phyloP scores from a whole-genome alignment of 2,888 invertebrate genomes.

The Acrobasis repandana region DNA sequence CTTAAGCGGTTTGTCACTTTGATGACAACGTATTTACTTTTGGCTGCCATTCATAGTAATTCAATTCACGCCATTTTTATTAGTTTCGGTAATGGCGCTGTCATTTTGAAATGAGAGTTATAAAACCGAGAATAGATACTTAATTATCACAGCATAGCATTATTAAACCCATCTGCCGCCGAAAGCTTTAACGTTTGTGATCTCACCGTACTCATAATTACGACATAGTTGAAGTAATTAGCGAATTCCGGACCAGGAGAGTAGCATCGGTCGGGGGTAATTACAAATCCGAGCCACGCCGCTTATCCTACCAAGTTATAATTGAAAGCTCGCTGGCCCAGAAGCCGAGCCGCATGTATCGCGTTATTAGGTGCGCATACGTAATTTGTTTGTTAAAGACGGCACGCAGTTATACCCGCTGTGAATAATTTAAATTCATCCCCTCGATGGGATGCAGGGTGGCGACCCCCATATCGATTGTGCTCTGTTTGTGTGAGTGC shows the following conservation, averaged over 20 bases:
- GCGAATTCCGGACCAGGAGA: slow-evolving; percentile 47
- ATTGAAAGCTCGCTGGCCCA: slow-evolving; percentile 76
- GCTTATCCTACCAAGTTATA: slow-evolving; percentile 74
- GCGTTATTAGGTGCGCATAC: slow-evolving; percentile 80
- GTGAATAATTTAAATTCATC: slow-evolving; percentile 83
- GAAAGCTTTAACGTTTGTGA: slow-evolving; percentile 55
- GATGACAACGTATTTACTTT: slow-evolving; percentile 1
- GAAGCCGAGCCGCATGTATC: slow-evolving; percentile 69
- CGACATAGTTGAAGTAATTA: slow-evolving; percentile 62
- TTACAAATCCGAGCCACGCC: slow-evolving; percentile 66
- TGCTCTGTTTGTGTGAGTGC: slow-evolving; percentile 46
- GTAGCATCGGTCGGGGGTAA: slow-evolving; percentile 60
- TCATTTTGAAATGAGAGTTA: slow-evolving; percentile 2
- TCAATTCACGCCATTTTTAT: slow-evolving; percentile 11
- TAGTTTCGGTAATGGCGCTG: slow-evolving; percentile 8
- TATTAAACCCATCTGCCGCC: slow-evolving; percentile 40
- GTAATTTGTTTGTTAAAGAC: slow-evolving; percentile 83
- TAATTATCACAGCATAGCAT: slow-evolving; percentile 32
- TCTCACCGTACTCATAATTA: slow-evolving; percentile 59
- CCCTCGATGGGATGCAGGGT: slow-evolving; percentile 64
- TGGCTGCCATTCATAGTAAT: slow-evolving; percentile 1
- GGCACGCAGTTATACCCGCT: slow-evolving; percentile 79
- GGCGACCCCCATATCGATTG: slow-evolving; percentile 69
- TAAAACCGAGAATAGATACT: slow-evolving; percentile 26
- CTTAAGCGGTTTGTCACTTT: neutral